phyloP scores from a whole-genome alignment of 1,140 invertebrate species.

The Micrasema minimum region DNA sequence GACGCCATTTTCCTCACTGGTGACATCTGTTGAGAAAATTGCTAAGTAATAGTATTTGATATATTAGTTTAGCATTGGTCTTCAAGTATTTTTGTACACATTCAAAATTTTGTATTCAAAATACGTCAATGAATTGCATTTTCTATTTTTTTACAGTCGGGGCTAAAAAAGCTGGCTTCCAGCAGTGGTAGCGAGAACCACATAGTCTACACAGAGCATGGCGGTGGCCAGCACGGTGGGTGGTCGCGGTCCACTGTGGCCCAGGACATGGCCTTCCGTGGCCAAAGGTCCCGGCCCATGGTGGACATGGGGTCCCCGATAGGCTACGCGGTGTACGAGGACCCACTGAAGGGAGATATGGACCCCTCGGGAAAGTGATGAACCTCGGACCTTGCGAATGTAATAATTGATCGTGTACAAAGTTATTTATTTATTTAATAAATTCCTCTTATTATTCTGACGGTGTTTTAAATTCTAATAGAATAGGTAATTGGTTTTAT shows the following conservation, averaged over 20 bases:
- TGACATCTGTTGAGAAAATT: too few species aligned
- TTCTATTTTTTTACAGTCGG: conserved; percentile 60
- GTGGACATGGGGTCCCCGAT: conserved; percentile 35
- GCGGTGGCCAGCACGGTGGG: conserved; percentile 60
- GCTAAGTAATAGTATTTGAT: too few species aligned
- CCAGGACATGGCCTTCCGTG: conserved; percentile 48
- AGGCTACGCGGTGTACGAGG: conserved; percentile 39
- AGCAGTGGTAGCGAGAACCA: conserved; percentile 57
- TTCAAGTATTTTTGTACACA: too few species aligned
- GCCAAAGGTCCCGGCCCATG: conserved; percentile 22
- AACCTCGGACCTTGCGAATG: conserved; percentile 4
- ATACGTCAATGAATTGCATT: background rate
- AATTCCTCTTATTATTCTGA: too few species aligned
- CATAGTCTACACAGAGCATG: conserved; percentile 68
- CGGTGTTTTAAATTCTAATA: too few species aligned
- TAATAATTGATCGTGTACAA: too few species aligned
- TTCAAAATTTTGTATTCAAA: background rate
- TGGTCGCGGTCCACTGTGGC: conserved; percentile 64
- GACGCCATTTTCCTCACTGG: too few species aligned
- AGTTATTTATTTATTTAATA: too few species aligned
- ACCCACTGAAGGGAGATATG: conserved; percentile 24
- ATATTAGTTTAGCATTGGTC: too few species aligned
- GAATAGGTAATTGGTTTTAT: too few species aligned
- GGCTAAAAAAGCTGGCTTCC: conserved; percentile 71
- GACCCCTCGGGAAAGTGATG: conserved; percentile 30